Evolutionary conservation across 1,140 invertebrate genomes (phyloP).

Genomic region (Drosophila virilis): DNA sequence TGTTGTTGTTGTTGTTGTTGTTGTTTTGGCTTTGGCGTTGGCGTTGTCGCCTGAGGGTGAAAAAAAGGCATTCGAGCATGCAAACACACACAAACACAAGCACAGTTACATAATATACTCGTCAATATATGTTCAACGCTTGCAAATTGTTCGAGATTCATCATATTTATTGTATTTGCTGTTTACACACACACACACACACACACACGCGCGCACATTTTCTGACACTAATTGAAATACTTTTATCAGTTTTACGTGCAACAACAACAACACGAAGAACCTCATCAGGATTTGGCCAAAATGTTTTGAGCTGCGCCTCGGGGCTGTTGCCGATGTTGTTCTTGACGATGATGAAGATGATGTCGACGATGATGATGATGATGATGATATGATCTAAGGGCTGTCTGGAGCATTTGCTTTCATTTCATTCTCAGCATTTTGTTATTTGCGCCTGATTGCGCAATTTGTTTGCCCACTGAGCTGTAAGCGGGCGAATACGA

Average conservation of each 20-base stretch:
- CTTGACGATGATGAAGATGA: not conserved
- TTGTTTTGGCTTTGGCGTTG: conserved; percentile 66
- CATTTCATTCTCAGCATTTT: conserved; percentile 63
- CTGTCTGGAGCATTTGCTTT: conserved; percentile 39
- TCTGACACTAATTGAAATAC: conserved; percentile 79
- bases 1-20: conserved; percentile 26
- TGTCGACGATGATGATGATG: not conserved
- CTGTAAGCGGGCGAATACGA: conserved; percentile 45
- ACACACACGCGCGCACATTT: conserved; percentile 39
- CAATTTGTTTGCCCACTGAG: conserved; percentile 66
- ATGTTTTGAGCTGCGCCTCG: conserved; percentile 10
- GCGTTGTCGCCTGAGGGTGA: conserved; percentile 79
- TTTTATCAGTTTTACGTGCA: conserved; percentile 69
- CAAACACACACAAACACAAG: conserved; percentile 44
- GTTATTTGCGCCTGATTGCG: conserved; percentile 77
- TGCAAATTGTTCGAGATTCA: conserved; percentile 76
- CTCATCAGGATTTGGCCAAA: conserved; percentile 18
- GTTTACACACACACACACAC: conserved; percentile 32
- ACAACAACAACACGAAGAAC: conserved; percentile 5
- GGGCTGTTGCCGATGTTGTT: not conserved
- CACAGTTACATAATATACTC: conserved; percentile 12
- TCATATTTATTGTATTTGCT: conserved; percentile 50
- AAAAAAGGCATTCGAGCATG: conserved; percentile 77
- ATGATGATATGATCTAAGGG: conserved; percentile 74
- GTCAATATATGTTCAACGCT: conserved; percentile 40